Conservation (phyloP, 2,888 invertebrate genomes). For the Cosmia pyralina region DNA sequence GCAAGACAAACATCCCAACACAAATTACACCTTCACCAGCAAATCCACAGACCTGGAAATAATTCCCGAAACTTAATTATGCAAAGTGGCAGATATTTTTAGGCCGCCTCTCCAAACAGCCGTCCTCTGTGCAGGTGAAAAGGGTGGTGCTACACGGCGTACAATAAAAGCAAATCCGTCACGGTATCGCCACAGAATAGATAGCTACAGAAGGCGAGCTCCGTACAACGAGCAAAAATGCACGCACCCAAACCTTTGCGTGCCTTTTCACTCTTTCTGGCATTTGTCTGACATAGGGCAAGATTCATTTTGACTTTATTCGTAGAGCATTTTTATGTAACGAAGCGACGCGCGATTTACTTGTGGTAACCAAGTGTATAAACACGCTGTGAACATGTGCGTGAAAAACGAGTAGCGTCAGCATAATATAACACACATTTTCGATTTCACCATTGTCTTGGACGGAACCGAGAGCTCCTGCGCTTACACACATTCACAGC, state of each 20-base stretch:
- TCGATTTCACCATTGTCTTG: too few relatives aligned
- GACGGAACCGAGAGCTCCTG: too few relatives aligned
- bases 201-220: neutral
- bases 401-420: too few relatives aligned
- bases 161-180: constrained; percentile 64
- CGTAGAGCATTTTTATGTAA: too few relatives aligned
- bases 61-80: constrained; percentile 53
- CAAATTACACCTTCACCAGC: constrained; percentile 23
- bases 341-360: too few relatives aligned
- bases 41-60: constrained; percentile 49
- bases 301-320: neutral
- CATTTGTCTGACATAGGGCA: neutral
- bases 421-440: too few relatives aligned
- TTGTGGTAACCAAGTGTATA: too few relatives aligned
- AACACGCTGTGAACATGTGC: too few relatives aligned
- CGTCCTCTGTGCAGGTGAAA: constrained; percentile 56
- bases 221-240: neutral
- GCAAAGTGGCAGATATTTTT: constrained; percentile 57
- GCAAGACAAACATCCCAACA: constrained; percentile 6
- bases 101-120: constrained; percentile 50
- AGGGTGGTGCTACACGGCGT: constrained; percentile 37
- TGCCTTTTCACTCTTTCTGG: neutral
- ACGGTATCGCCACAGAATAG: constrained; percentile 30
- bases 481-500: too few relatives aligned
- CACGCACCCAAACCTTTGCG: too few relatives aligned